Evolutionary conservation across 2,888 invertebrate genomes (phyloP).

Genomic region (Lithophane ornitopus): DNA sequence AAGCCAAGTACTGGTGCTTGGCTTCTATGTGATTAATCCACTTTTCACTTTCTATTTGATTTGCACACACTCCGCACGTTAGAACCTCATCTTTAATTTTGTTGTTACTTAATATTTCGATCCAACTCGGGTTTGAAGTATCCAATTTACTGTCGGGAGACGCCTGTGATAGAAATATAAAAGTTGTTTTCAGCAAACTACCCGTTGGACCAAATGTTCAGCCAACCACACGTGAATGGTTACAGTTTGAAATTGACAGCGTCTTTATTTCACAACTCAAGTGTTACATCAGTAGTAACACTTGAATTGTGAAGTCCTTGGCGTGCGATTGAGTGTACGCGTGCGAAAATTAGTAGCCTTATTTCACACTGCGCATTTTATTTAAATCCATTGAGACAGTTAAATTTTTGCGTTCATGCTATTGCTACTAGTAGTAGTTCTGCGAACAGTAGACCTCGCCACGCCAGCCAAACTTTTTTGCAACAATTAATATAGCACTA

Average conservation of each 20-base stretch:
- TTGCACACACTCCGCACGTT: conserved; percentile 60
- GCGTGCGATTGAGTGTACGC: background rate
- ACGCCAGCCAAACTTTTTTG: too few relatives aligned
- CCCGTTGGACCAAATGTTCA: background rate
- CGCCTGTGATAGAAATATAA: conserved; percentile 20
- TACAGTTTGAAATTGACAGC: background rate
- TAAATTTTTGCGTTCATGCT: background rate
- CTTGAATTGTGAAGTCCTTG: too few relatives aligned
- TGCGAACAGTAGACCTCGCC: too few relatives aligned
- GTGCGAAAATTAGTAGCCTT: background rate
- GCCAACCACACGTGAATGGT: background rate
- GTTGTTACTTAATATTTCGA: conserved; percentile 23
- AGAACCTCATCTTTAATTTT: conserved; percentile 38
- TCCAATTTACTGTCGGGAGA: conserved; percentile 25
- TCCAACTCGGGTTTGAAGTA: conserved; percentile 7
- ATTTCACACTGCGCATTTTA: background rate
- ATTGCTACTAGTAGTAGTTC: too few relatives aligned
- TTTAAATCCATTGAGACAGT: background rate
- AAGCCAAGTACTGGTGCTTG: conserved; percentile 61
- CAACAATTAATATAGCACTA: too few relatives aligned
- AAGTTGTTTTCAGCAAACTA: background rate
- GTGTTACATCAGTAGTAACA: background rate
- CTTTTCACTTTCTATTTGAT: conserved; percentile 28
- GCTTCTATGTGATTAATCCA: conserved; percentile 56
- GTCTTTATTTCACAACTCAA: background rate